Evolutionary conservation across 1,140 invertebrate species (phyloP).

Genomic region (Zaprionus kolodkinae): DNA sequence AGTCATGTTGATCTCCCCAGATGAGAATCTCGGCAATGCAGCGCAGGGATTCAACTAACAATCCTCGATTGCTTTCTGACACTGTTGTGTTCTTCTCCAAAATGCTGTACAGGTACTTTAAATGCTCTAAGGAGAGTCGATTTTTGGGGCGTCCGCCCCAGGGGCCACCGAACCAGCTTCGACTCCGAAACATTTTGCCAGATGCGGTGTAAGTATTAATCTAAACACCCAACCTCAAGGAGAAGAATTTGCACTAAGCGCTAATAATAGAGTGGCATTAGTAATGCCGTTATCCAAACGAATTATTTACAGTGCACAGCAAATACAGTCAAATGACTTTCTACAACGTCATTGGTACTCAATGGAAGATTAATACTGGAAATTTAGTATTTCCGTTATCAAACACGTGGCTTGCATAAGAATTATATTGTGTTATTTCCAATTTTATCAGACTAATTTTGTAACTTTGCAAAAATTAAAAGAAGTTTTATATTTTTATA

Average conservation of each 20-base stretch:
- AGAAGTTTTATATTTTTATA: conserved; percentile 53
- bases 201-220: conserved; percentile 1
- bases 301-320: conserved; percentile 24
- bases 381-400: conserved; percentile 2
- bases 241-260: conserved; percentile 21
- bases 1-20: conserved; percentile 99
- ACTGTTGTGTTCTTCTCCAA: conserved; percentile 98
- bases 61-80: conserved; percentile 95
- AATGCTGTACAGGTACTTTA: conserved; percentile 98
- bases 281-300: conserved; percentile 15
- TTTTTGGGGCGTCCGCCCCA: conserved; percentile 95
- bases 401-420: background rate
- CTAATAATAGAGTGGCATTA: conserved; percentile 30
- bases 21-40: conserved; percentile 99
- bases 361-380: background rate
- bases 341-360: conserved; percentile 28
- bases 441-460: conserved; percentile 36
- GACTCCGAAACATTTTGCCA: conserved; percentile 91
- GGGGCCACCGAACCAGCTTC: conserved; percentile 94
- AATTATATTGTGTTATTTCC: background rate
- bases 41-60: conserved; percentile 98
- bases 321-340: conserved; percentile 19
- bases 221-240: conserved; percentile 7
- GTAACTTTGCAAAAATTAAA: conserved; percentile 33
- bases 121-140: conserved; percentile 96